Conservation (phyloP, 2,113 vertebrate species). For the Entomyzon cyanotis region DNA sequence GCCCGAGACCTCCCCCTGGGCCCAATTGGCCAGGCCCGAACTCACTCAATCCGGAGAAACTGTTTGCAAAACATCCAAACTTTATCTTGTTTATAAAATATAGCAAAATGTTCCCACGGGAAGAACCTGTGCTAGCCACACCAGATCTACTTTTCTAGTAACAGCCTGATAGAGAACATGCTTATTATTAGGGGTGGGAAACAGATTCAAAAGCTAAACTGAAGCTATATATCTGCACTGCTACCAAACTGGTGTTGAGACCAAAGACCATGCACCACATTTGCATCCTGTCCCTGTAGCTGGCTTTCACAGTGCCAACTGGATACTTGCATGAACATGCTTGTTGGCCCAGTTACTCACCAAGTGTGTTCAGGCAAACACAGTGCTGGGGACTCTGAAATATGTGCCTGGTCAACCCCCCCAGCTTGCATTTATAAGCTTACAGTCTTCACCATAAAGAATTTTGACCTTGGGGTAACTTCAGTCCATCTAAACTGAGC, state of each 20-base stretch:
- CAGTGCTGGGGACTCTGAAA: neutral
- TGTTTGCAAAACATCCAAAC: too few species aligned
- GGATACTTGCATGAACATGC: neutral
- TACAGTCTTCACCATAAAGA: neutral
- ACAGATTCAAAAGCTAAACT: neutral
- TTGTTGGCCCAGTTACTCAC: slow-evolving; percentile 10
- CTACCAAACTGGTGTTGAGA: neutral
- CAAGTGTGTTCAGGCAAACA: neutral
- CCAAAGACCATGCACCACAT: neutral
- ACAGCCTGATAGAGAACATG: neutral
- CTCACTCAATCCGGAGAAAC: too few species aligned
- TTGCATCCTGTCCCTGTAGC: neutral
- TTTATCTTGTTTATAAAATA: too few species aligned
- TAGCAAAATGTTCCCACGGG: too few species aligned
- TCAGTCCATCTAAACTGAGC: slow-evolving; percentile 9
- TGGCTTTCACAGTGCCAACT: neutral
- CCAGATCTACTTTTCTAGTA: neutral
- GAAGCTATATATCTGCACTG: neutral
- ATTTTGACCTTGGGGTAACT: neutral
- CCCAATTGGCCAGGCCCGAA: too few species aligned
- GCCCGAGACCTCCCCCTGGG: too few species aligned
- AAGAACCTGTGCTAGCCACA: too few species aligned
- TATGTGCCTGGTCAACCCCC: neutral
- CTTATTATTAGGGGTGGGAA: neutral
- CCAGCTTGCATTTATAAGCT: slow-evolving; percentile 25